Conservation (phyloP, 2,888 invertebrate species). For the Acronicta alni region DNA sequence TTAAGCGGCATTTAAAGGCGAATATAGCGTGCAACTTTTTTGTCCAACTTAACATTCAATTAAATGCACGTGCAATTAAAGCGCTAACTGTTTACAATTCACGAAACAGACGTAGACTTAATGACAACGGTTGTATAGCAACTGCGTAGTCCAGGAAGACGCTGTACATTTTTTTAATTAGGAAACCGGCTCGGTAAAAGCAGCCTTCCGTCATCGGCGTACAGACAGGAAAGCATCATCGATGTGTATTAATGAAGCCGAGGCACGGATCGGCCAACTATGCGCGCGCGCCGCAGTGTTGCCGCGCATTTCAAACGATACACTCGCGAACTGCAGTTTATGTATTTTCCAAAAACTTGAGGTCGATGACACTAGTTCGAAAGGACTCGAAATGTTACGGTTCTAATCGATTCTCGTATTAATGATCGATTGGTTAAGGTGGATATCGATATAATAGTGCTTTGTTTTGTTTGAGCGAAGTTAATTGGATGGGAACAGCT, state of each 20-base stretch:
- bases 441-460: slow-evolving; percentile 55
- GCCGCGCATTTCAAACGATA: slow-evolving; percentile 79
- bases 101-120: slow-evolving; percentile 46
- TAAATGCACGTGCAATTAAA: slow-evolving; percentile 49
- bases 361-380: slow-evolving; percentile 72
- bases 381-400: slow-evolving; percentile 56
- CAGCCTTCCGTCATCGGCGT: slow-evolving; percentile 84
- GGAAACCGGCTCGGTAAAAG: slow-evolving; percentile 86
- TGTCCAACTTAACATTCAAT: slow-evolving; percentile 27
- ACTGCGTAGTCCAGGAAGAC: slow-evolving; percentile 54
- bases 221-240: slow-evolving; percentile 84
- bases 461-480: slow-evolving; percentile 47
- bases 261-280: slow-evolving; percentile 73
- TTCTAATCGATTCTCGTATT: slow-evolving; percentile 56
- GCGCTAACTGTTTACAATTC: slow-evolving; percentile 45
- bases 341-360: slow-evolving; percentile 63
- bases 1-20: slow-evolving; percentile 1
- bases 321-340: slow-evolving; percentile 71
- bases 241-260: slow-evolving; percentile 84
- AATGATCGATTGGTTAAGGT: slow-evolving; percentile 57
- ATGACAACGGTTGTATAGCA: slow-evolving; percentile 45
- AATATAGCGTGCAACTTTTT: slow-evolving; percentile 24
- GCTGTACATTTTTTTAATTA: slow-evolving; percentile 80
- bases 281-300: slow-evolving; percentile 80
- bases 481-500: slow-evolving; percentile 28